Base-by-base conservation (phyloP, 2,888 invertebrate genomes). In the Stegana nigrithorax region DNA sequence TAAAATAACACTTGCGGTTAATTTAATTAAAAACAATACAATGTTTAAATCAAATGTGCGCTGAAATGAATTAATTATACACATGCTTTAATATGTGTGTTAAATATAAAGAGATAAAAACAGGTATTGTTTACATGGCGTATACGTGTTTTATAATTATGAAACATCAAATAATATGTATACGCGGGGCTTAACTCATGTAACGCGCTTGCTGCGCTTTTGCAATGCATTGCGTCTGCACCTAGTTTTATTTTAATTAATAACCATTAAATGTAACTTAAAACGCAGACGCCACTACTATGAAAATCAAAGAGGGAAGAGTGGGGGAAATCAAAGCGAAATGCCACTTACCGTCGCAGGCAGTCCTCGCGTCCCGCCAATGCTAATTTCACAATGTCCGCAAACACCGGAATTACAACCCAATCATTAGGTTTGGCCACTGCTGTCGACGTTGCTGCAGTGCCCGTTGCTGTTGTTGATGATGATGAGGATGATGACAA, bases 351-450 rank as follows among this genome's bases (percentile, higher is more conserved):
- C 86, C 83, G 78, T 70, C 82, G 83, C 68, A 84, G 73, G 73
- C 86, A 86, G 66, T 83, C 84, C 68, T 85, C 85, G 73, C 85
- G 83, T 73, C 83, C 84, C 70, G 78, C 80, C 76, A 86, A 68
- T 66, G 85, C 86, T 73, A 86, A 82, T 81, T 85, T 84, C 75
- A 86, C 86, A 81, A 86, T 86, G 81, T 86, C 86, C 71, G 84
- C 82, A 83, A 85, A 86, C 71, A 85, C 85, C 70, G 86, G 86
- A 76, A 86, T 84, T 73, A 85, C 86, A 78, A 86, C 86, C 86
- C 86, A 86, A 79, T 86, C 86, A 74, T 84, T 85, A 67, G 83
- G 82, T 75, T 82, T 84, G 63, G 69, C 75, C 68, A 69, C 63
- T 62, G 66, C 64, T 59, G 65, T 63, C 57, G 70, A 60, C 63